These are phyloP conservation scores for Philaenus spumarius DNA, from an alignment of 1,140 invertebrate species.

Conservation along the genomic window DNA sequence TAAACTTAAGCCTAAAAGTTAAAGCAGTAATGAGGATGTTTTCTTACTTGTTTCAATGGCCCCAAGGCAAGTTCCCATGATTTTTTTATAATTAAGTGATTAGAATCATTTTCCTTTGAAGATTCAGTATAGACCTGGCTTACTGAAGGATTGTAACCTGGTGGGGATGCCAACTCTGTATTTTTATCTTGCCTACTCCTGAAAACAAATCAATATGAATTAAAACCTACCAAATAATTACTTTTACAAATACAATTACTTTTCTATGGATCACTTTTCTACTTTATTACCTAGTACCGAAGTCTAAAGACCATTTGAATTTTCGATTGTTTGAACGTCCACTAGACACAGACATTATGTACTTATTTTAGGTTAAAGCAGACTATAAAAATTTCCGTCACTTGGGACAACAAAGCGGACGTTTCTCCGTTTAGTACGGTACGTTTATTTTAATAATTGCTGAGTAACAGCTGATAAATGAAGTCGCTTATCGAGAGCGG, in stretches of 20 bases:
- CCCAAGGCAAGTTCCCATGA: conserved; percentile 96
- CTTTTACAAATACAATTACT: neutral
- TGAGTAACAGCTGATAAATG: no score
- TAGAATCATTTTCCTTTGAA: conserved; percentile 67
- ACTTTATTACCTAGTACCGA: conserved; percentile 39
- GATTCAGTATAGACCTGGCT: conserved; percentile 64
- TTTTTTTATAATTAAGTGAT: conserved; percentile 84
- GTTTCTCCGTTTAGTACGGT: no score
- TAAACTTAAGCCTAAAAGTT: no score
- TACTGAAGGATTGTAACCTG: conserved; percentile 70
- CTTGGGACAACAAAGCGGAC: no score
- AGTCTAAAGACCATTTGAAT: conserved; percentile 45
- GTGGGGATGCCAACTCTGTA: conserved; percentile 58
- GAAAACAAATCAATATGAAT: neutral
- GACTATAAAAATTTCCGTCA: no score
- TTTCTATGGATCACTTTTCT: neutral
- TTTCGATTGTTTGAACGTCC: conserved; percentile 33
- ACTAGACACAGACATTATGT: conserved; percentile 15
- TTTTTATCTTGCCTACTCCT: conserved; percentile 42
- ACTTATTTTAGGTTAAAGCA: neutral
- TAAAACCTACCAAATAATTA: conserved; percentile 2
- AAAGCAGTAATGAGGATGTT: no score
- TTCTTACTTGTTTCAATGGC: conserved; percentile 74
- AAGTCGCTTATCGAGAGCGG: no score
- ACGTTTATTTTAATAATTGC: no score